These are phyloP conservation scores for Laticauda laticaudata DNA, from an alignment of 2,113 vertebrate genomes.

Conservation along the genomic window DNA sequence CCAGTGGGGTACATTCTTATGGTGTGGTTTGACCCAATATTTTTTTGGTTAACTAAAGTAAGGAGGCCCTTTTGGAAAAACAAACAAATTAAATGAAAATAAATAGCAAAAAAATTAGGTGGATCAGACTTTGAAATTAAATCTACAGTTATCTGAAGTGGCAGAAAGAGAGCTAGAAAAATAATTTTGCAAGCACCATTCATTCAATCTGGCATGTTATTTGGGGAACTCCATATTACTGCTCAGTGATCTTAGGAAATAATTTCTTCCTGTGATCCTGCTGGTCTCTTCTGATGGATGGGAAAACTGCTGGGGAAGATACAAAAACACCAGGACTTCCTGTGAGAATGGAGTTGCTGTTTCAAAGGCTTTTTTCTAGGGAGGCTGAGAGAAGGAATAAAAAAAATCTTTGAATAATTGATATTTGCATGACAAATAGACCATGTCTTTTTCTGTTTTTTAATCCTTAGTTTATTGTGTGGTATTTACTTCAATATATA, in stretches of 20 bases:
- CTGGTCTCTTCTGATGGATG: slow-evolving; percentile 56
- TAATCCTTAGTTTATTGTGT: background rate
- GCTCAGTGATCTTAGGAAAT: slow-evolving; percentile 43
- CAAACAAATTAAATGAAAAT: slow-evolving; percentile 25
- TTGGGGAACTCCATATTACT: slow-evolving; percentile 28
- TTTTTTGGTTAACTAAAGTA: background rate
- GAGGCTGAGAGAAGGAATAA: background rate
- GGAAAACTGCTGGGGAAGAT: slow-evolving; percentile 55
- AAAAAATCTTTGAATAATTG: slow-evolving; percentile 8
- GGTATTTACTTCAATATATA: background rate
- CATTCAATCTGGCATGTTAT: slow-evolving; percentile 32
- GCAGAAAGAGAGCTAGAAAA: slow-evolving; percentile 50
- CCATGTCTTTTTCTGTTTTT: background rate
- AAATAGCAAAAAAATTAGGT: slow-evolving; percentile 11
- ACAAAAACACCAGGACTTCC: slow-evolving; percentile 63
- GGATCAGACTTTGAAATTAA: slow-evolving; percentile 38
- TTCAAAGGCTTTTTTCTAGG: slow-evolving; percentile 39
- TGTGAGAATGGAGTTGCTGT: slow-evolving; percentile 45
- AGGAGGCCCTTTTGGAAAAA: background rate
- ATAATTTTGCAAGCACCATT: slow-evolving; percentile 43
- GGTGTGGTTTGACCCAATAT: background rate
- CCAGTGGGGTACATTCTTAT: slow-evolving; percentile 58
- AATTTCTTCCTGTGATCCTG: slow-evolving; percentile 54
- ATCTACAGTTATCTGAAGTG: background rate
- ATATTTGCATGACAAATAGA: background rate